Conservation (phyloP, 2,797 vertebrate species). For the Sebastolobus alascanus region DNA sequence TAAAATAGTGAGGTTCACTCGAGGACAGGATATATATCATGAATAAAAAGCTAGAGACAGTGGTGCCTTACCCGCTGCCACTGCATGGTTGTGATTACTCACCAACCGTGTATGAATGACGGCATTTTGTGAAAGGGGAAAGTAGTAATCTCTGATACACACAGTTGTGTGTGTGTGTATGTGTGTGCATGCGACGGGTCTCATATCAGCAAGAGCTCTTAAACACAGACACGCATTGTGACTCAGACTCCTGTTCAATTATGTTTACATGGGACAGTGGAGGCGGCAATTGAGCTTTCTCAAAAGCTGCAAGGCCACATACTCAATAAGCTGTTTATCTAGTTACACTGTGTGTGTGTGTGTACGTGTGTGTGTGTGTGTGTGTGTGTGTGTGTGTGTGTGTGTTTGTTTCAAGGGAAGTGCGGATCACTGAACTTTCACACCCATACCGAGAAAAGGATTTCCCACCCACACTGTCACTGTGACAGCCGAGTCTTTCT, state of each 20-base stretch:
- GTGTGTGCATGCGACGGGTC: conserved; percentile 37
- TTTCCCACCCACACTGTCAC: conserved; percentile 45
- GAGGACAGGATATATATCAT: conserved; percentile 30
- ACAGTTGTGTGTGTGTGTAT: conserved; percentile 26
- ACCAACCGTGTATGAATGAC: conserved; percentile 60
- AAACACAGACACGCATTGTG: conserved; percentile 62
- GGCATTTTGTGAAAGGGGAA: conserved; percentile 55
- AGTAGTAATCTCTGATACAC: conserved; percentile 64
- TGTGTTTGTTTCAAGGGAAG: conserved; percentile 66
- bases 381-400: conserved; percentile 11
- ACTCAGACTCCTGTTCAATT: conserved; percentile 68
- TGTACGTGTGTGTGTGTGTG: conserved; percentile 13
- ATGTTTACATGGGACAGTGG: conserved; percentile 65
- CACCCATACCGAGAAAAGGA: conserved; percentile 50
- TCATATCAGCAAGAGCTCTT: conserved; percentile 55
- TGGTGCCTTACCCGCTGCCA: conserved; percentile 22
- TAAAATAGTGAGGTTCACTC: background rate
- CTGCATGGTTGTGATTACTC: conserved; percentile 60
- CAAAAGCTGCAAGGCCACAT: conserved; percentile 64
- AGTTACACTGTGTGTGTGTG: conserved; percentile 37
- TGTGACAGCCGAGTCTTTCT: conserved; percentile 1
- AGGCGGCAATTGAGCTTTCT: conserved; percentile 53
- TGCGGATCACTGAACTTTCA: conserved; percentile 68
- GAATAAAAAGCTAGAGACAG: conserved; percentile 29
- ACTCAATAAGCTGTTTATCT: conserved; percentile 64